Evolutionary conservation across 2,888 invertebrate species (phyloP), one percentile per base, ranked within the genome.

Genomic region (Cataglyphis cursor): DNA sequence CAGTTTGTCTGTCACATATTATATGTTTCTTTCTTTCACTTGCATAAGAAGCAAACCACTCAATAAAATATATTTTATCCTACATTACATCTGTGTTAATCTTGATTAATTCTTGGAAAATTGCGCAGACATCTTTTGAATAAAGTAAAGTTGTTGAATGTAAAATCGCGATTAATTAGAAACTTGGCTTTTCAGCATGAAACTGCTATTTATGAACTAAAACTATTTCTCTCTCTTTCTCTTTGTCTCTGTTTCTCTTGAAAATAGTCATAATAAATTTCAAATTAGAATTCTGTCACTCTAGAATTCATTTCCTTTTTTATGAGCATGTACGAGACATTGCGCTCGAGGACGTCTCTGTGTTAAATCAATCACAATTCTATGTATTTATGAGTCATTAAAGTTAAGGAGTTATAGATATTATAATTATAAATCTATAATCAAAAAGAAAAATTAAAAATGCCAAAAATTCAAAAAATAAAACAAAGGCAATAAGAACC

Each of bases 281-380:
- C 9, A 51, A 48, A 73, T 73, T 81, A 73, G 48, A 38, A 38
- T 41, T 21, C 62, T 38, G 73, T 35, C 31, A 12, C 44, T 80
- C 10, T 28, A 21, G 10, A 21, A 38, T 57, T 48, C 15, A n/a
- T 35, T 38, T 31, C 28, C 28, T n/a, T 68, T 76, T 81, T 81
- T 62, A 75, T 62, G 51, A 61, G 18, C 44, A 21, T 24, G 35
- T 61, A 54, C 21, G 72, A 72, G 48, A 57, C 38, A 44, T 44
- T 3, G 61, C n/a, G 24, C 28, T 70, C 70, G 38, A 65, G 48
- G 12, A 35, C n/a, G 24, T 54, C 6, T 31, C 61, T n/a, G 70
- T 65, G 75, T 59, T 62, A 35, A 83, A 84, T 88, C 86, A 88
- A 87, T 90, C 85, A 85, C 75, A 74, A 85, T 82, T 88, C 41